Percentiles rank a stretch among this genome's conserved stretches.
These are phyloP conservation scores for Pachypeltis micranthus DNA, from an alignment of 1,140 invertebrate species.

Conservation along the genomic window DNA sequence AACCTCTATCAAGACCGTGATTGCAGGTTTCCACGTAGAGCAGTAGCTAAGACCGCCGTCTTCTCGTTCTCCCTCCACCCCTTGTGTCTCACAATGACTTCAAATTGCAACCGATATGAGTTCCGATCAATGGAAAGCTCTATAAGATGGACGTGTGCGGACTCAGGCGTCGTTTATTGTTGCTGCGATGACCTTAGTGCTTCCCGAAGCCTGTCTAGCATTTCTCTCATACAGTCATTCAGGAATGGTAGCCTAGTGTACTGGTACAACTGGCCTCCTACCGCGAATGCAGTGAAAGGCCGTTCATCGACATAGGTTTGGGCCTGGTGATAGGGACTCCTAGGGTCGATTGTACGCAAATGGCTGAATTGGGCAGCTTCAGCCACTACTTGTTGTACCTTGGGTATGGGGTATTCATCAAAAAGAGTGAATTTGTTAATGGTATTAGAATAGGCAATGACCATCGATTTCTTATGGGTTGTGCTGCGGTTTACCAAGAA, in stretches of 20 bases:
- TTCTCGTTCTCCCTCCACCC: too few species aligned
- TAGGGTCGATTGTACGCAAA: neutral
- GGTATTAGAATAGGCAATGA: neutral
- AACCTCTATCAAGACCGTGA: too few species aligned
- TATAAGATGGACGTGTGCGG: too few species aligned
- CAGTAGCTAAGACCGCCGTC: too few species aligned
- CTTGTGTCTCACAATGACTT: too few species aligned
- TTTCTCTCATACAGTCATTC: too few species aligned
- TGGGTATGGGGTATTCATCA: conserved; percentile 6
- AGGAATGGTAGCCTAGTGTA: conserved; percentile 29
- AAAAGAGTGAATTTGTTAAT: conserved; percentile 13
- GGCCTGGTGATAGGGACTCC: conserved; percentile 14
- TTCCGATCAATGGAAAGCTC: too few species aligned
- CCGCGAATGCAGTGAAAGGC: conserved; percentile 18
- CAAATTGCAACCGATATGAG: too few species aligned
- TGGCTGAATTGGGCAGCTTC: conserved; percentile 8
- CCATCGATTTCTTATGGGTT: conserved; percentile 15
- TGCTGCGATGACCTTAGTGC: too few species aligned
- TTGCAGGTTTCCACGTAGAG: too few species aligned
- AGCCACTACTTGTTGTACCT: neutral
- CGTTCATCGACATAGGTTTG: conserved; percentile 5
- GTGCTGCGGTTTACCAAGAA: conserved; percentile 3
- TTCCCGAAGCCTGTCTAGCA: too few species aligned
- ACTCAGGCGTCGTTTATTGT: too few species aligned
- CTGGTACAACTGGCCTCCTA: conserved; percentile 20